Evolutionary conservation across 2,797 vertebrate species (phyloP).

Genomic region (Champsocephalus esox): DNA sequence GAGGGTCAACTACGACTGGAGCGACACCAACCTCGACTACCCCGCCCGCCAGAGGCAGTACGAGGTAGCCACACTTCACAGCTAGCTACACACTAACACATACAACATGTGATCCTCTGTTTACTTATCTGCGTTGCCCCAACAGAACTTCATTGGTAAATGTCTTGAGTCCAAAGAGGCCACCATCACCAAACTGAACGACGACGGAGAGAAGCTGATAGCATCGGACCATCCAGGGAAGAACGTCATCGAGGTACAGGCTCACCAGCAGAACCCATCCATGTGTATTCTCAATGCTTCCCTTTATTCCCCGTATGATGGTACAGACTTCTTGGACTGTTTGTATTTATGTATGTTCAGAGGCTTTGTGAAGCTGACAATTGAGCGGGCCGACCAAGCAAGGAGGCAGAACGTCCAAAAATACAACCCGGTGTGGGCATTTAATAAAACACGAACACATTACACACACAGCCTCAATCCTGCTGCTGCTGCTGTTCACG

Average conservation of each 20-base stretch:
- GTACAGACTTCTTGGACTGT: too few relatives aligned
- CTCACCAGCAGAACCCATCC: not conserved
- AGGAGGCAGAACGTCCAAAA: too few relatives aligned
- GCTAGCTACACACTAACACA: not conserved
- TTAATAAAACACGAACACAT: too few relatives aligned
- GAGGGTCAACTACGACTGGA: slow-evolving; percentile 94
- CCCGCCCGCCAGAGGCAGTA: slow-evolving; percentile 94
- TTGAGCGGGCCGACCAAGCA: too few relatives aligned
- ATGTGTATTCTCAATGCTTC: not conserved
- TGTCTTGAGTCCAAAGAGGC: slow-evolving; percentile 95
- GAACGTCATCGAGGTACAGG: slow-evolving; percentile 90
- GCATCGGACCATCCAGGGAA: slow-evolving; percentile 89
- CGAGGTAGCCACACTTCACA: slow-evolving; percentile 81
- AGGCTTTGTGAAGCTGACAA: too few relatives aligned
- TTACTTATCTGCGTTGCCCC: not conserved
- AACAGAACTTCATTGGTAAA: slow-evolving; percentile 93
- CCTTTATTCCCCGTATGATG: too few relatives aligned
- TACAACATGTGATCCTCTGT: not conserved
- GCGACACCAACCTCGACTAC: slow-evolving; percentile 94
- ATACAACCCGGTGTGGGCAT: too few relatives aligned
- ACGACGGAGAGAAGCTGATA: slow-evolving; percentile 90
- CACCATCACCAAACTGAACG: slow-evolving; percentile 90
- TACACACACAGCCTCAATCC: too few relatives aligned
- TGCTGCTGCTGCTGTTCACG: too few relatives aligned
- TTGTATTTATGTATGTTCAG: too few relatives aligned